These are phyloP conservation scores for Olivierus martensii DNA, from an alignment of 1,140 invertebrate genomes.

Conservation along the genomic window DNA sequence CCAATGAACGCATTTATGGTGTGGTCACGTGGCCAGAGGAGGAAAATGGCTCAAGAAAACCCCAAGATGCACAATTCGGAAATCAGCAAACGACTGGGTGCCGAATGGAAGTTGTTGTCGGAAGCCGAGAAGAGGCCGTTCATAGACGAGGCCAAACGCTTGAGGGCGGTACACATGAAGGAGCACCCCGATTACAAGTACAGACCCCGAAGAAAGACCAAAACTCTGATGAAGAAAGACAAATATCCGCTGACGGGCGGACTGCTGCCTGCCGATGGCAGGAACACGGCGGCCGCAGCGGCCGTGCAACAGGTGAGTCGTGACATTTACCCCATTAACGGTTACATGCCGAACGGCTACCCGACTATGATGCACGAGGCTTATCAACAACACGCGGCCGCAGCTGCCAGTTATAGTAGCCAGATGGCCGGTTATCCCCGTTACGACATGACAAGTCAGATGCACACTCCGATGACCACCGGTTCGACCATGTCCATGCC, in stretches of 20 bases:
- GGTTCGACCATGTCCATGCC: conserved; percentile 32
- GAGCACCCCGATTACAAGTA: conserved; percentile 99
- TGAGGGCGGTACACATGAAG: conserved; percentile 98
- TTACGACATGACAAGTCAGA: conserved; percentile 24
- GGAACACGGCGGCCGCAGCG: conserved; percentile 28
- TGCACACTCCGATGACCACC: conserved; percentile 38
- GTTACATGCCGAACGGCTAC: conserved; percentile 92
- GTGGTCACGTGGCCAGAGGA: conserved; percentile 90
- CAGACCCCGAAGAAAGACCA: conserved; percentile 59
- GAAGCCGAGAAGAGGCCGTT: conserved; percentile 95
- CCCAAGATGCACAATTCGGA: conserved; percentile 99
- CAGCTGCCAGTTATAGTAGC: conserved; percentile 17
- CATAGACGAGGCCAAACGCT: conserved; percentile 97
- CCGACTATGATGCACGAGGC: conserved; percentile 54
- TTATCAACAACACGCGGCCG: conserved; percentile 51
- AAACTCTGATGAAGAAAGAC: conserved; percentile 89
- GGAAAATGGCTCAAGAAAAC: conserved; percentile 99
- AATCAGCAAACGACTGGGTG: conserved; percentile 91
- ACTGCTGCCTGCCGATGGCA: conserved; percentile 30
- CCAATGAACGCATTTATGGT: conserved; percentile 99
- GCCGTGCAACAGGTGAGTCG: conserved; percentile 34
- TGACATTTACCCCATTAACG: conserved; percentile 75
- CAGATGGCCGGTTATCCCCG: conserved; percentile 20
- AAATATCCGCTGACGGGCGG: conserved; percentile 69
- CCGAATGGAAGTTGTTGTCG: conserved; percentile 94